These are phyloP conservation scores for Reticulitermes speratus DNA, from an alignment of 1,140 invertebrate species.

Conservation along the genomic window DNA sequence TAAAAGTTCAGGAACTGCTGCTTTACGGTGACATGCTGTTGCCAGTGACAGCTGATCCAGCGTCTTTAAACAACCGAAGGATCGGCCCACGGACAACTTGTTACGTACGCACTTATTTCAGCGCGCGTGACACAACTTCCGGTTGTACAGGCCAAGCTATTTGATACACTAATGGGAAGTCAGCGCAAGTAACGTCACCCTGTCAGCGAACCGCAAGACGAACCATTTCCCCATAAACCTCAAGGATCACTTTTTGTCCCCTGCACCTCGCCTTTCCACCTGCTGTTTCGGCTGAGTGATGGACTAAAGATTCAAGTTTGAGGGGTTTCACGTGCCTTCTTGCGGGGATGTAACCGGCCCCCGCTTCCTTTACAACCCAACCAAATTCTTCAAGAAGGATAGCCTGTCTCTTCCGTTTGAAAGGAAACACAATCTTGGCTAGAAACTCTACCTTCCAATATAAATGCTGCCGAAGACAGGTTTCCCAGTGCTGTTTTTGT, in stretches of 20 bases:
- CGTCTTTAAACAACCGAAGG: too few relatives aligned
- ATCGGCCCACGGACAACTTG: too few relatives aligned
- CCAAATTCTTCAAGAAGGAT: not conserved
- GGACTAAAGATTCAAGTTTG: not conserved
- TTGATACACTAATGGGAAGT: too few relatives aligned
- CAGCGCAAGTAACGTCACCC: too few relatives aligned
- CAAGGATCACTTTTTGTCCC: not conserved
- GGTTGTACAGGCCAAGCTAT: too few relatives aligned
- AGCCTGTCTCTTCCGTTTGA: not conserved
- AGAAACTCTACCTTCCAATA: not conserved
- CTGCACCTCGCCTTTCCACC: not conserved
- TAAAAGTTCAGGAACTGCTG: too few relatives aligned
- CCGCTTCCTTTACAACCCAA: not conserved
- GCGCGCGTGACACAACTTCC: too few relatives aligned
- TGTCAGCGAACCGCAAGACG: not conserved
- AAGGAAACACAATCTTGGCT: not conserved
- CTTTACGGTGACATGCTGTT: too few relatives aligned
- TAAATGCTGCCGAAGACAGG: not conserved
- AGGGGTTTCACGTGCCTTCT: slow-evolving; percentile 1
- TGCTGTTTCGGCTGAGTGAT: not conserved
- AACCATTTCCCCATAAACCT: not conserved
- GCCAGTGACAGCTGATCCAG: too few relatives aligned
- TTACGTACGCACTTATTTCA: too few relatives aligned
- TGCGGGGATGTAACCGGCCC: not conserved
- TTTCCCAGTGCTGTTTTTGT: not conserved